Conservation (phyloP, 2,113 vertebrate species). For the Oreocharis arfaki region DNA sequence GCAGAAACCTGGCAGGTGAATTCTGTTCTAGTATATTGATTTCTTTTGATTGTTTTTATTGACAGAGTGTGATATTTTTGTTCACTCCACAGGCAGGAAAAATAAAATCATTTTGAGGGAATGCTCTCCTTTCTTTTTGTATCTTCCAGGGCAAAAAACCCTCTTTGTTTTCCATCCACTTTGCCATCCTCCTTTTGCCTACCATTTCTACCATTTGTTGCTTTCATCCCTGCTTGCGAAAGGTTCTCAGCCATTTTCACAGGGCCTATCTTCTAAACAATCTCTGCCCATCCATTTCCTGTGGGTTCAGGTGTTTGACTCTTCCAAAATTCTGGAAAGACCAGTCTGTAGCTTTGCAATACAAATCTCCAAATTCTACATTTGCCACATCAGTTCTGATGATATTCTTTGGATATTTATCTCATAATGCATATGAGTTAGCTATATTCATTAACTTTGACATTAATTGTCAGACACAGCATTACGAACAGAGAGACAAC, state of each 20-base stretch:
- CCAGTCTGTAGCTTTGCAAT: background rate
- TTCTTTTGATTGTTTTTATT: background rate
- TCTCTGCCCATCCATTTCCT: background rate
- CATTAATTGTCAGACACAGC: background rate
- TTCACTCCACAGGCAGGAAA: background rate
- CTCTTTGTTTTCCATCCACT: background rate
- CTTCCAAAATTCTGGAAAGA: background rate
- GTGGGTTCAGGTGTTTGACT: background rate
- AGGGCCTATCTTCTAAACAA: background rate
- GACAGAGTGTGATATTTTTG: background rate
- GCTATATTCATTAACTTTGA: background rate
- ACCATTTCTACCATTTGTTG: background rate
- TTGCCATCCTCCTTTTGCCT: background rate
- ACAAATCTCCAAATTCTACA: background rate
- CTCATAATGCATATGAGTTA: background rate
- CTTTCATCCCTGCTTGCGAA: background rate
- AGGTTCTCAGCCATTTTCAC: background rate
- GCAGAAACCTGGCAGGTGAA: background rate
- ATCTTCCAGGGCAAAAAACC: background rate
- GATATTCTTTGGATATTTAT: background rate
- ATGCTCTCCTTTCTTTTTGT: background rate
- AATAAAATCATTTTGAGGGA: background rate
- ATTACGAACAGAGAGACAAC: background rate
- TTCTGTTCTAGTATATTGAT: background rate
- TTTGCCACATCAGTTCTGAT: background rate